Evolutionary conservation across 1,140 invertebrate species (phyloP), one percentile per base, ranked within the genome.

Genomic region (Pseudobourletiella spinata): DNA sequence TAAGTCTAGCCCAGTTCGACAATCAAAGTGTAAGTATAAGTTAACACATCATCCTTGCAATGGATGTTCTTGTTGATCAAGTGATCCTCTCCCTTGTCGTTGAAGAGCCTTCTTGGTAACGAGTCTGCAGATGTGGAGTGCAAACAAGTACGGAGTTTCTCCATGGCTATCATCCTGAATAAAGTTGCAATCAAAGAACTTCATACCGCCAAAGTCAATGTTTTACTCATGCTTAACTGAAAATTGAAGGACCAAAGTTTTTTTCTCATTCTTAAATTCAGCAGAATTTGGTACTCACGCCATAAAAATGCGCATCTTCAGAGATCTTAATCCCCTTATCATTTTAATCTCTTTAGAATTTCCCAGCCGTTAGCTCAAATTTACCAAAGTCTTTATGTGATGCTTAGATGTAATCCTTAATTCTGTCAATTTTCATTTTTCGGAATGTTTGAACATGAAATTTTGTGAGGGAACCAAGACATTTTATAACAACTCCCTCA

Each of bases 201-300:
- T 99, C 15, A 95, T 77, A 73, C 97, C 97, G 57, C 97, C 97
- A 73, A 97, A 99, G 76, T 99, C 97, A 74, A 99, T 99, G 74
- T 94, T 95, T 74, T 99, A 97, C 76, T 99, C 96, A 74, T 99
- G 97, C 76, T 99, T 99, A 0, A 99, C 94, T 8, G 89, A 85
- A 78, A 98, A 99, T 76, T 99, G 97, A 46, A 99, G 77, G 15
- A 98, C 91, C 20, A 98, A 75, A 2, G 84, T 78, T 73, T 98
- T 98, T 56, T 85, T 91, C 73, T 95, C 86, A 73, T 98, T 99
- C 60, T 83, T 85, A 79, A 99, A 97, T 1, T 89, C 84, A 52
- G 84, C n/a, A 81, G 75, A 99, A 98, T 75, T 96, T 98, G 44
- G 79, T 83, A 29, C 95, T 98, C 0, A 96, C 72, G 14, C 91